These are phyloP conservation scores for Sarcophilus harrisii DNA, from an alignment of 2,797 vertebrate genomes.

Conservation along the genomic window DNA sequence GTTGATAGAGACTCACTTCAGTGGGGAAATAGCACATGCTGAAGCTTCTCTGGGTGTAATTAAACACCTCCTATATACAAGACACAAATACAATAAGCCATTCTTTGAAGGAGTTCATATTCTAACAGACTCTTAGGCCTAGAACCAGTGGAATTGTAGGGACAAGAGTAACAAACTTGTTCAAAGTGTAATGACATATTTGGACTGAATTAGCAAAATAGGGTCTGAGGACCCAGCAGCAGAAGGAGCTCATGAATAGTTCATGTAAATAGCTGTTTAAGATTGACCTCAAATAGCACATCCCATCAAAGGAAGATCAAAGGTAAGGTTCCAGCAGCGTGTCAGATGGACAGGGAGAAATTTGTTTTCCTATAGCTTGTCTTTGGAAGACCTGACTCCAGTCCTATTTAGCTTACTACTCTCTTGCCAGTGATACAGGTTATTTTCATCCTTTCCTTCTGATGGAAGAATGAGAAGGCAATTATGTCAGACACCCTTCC, in stretches of 20 bases:
- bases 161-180: not conserved
- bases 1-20: not conserved
- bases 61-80: not conserved
- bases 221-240: not conserved
- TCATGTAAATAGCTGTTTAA: not conserved
- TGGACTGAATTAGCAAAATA: not conserved
- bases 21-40: not conserved
- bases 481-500: not conserved
- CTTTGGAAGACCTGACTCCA: not conserved
- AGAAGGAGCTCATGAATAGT: not conserved
- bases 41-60: not conserved
- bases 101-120: not conserved
- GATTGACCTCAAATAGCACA: not conserved
- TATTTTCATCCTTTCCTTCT: not conserved
- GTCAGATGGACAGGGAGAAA: not conserved
- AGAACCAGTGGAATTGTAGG: not conserved
- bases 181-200: not conserved
- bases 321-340: not conserved
- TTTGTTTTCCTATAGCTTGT: not conserved
- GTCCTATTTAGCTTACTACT: not conserved
- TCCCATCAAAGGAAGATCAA: not conserved
- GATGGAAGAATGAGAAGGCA: not conserved
- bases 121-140: not conserved
- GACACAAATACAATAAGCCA: not conserved
- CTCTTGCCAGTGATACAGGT: not conserved